These are phyloP conservation scores for Gadopsis marmoratus DNA, from an alignment of 2,797 vertebrate genomes.

Conservation along the genomic window DNA sequence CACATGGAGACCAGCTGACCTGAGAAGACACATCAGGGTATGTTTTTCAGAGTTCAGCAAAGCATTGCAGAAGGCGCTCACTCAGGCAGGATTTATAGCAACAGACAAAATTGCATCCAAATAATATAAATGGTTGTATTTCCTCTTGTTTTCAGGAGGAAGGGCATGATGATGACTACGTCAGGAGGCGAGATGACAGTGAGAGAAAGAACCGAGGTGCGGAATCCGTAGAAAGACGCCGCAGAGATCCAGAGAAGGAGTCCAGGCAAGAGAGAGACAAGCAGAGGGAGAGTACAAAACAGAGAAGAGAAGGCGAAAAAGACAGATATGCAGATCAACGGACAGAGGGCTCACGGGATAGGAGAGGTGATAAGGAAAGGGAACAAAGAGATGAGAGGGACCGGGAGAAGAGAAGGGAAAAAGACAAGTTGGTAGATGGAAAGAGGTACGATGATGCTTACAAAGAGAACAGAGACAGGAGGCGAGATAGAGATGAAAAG, in stretches of 20 bases:
- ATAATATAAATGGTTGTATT: not conserved
- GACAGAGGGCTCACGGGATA: slow-evolving; percentile 68
- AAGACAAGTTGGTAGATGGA: slow-evolving; percentile 40
- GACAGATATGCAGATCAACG: slow-evolving; percentile 52
- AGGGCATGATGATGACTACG: slow-evolving; percentile 72
- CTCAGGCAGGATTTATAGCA: not conserved
- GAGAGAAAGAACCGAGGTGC: slow-evolving; percentile 67
- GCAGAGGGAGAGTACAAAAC: slow-evolving; percentile 65
- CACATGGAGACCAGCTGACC: slow-evolving; percentile 94
- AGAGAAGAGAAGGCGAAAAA: slow-evolving; percentile 66
- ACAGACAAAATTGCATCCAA: not conserved
- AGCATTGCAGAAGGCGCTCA: not conserved
- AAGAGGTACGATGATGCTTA: slow-evolving; percentile 31
- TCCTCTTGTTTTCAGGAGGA: slow-evolving; percentile 75
- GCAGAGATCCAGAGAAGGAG: slow-evolving; percentile 75
- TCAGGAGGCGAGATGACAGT: slow-evolving; percentile 77
- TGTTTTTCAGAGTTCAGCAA: slow-evolving; percentile 17
- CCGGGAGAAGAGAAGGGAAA: slow-evolving; percentile 63
- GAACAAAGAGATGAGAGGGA: slow-evolving; percentile 60
- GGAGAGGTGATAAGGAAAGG: slow-evolving; percentile 75
- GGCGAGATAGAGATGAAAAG: slow-evolving; percentile 55
- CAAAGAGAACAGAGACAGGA: slow-evolving; percentile 44
- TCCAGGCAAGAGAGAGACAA: slow-evolving; percentile 79
- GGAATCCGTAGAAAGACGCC: slow-evolving; percentile 75
- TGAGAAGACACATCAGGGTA: slow-evolving; percentile 90